Evolutionary conservation across 2,888 invertebrate genomes (phyloP), one percentile per base, ranked within the genome.

Genomic region (Myopa testacea): DNA sequence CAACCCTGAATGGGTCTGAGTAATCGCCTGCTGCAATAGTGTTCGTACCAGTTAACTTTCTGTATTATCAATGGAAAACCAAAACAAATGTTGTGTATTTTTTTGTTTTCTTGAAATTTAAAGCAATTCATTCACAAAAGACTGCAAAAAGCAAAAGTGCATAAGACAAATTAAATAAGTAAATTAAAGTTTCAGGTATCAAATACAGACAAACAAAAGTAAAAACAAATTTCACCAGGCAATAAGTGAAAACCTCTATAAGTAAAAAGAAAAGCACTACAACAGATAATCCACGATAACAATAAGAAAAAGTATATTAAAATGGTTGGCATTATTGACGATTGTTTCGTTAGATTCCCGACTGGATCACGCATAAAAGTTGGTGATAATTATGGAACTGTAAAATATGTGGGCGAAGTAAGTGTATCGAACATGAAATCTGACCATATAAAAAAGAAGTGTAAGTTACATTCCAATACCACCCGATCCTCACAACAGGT

Each of bases 331-430:
- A 85, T 89, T 82, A 84, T 89, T 78, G 88, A 88, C 80, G 89
- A 89, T 71, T 85, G 86, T 79, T 86, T 84, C 81, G 85, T 88
- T 79, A 85, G 86, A 81, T 89, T 87, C 84, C 88, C 89, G 62
- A 80, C 88, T 78, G 87, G 86, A 75, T 86, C 87, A 71, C 86
- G 89, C 62, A 87, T 89, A 73, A 87, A 86, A 83, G 86, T 89
- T 76, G 84, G 84, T 7, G 85, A 84, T 45, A 87, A 88, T 80
- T 86, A 82, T 84, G 94, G 93, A 19, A 93, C 93, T 8, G 92
- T 96, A 40, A 93, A 92, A 86, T 97, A 94, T 89, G 92, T 95
- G 80, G 97, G 97, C 70, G 92, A 92, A 86, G 90, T 89, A 84
- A 81, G 90, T n/a, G 50, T 12, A 79, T 4, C 3, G n/a, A 63